Evolutionary conservation across 2,888 invertebrate genomes (phyloP), one percentile per base, ranked within the genome.

Genomic region (Lampropteryx suffumata): DNA sequence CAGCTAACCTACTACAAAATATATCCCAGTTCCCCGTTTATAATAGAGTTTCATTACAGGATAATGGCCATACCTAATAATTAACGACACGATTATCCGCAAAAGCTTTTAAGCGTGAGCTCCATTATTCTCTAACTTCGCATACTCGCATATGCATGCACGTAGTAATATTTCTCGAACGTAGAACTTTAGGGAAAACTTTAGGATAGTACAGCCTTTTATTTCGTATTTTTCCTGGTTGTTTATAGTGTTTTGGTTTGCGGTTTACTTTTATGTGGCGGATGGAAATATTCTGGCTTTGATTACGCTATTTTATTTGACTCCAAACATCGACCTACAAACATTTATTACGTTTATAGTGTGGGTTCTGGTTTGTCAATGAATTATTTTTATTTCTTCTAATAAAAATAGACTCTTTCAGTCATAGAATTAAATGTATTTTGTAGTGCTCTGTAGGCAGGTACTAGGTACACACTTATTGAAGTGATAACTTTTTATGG

Each of bases 101-200:
- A 75, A 79, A 83, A 80, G 80, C 83, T 82, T 83, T 82, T 81
- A 81, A 79, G 74, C 76, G 64, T 61, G 62, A 64, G 60, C 64
- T 49, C 71, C 69, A 75, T 77, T 74, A 74, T 66, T 73, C 60
- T 61, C 64, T 55, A 60, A 67, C 65, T 66, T 67, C 64, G 62
- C 61, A 68, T 65, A 61, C 32, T 42, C 51, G 47, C 52, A 53
- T 52, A 53, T 53, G 48, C 48, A 53, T 54, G 65, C 60, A 62
- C 49, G 43, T 50, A 34, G 41, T 52, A 40, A 55, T 50, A 58
- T 51, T 45, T 55, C 39, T 50, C 30, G 36, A 32, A 54, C 49
- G 42, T 50, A 48, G 30, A 43, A 51, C 41, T 53, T 58, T 43
- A 30, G 42, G 44, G 45, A 42, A 44, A 51, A 55, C 39, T 55